Conservation (phyloP, 2,888 invertebrate species). For the Steinernema carpocapsae region DNA sequence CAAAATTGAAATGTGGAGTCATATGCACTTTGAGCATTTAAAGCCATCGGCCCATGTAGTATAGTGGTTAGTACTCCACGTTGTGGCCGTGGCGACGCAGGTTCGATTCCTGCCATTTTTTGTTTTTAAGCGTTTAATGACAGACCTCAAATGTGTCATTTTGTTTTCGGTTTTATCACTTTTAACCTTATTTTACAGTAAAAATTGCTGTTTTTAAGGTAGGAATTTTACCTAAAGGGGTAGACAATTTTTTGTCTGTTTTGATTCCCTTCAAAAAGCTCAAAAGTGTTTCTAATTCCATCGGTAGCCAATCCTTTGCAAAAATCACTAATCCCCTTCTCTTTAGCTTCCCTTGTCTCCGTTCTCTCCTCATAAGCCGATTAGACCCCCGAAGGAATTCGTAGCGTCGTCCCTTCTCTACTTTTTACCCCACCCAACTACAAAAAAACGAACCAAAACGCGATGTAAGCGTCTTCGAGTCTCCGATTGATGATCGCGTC, state of each 20-base stretch:
- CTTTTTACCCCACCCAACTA: no score
- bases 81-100: conserved; percentile 68
- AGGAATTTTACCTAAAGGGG: background rate
- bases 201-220: background rate
- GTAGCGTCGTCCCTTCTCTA: no score
- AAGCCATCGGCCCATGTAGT: conserved; percentile 62
- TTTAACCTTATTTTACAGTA: background rate
- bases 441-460: conserved; percentile 6
- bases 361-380: background rate
- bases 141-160: no score
- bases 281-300: background rate
- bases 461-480: conserved; percentile 9
- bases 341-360: background rate
- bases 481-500: background rate
- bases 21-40: no score
- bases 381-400: no score
- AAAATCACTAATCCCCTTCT: no score
- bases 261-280: no score
- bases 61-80: conserved; percentile 68
- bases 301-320: no score
- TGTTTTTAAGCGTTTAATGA: no score
- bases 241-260: background rate
- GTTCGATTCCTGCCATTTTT: conserved; percentile 66
- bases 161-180: background rate
- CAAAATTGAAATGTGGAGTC: no score